These are phyloP conservation scores for Anabas testudineus DNA, from an alignment of 2,797 vertebrate species.

Conservation along the genomic window DNA sequence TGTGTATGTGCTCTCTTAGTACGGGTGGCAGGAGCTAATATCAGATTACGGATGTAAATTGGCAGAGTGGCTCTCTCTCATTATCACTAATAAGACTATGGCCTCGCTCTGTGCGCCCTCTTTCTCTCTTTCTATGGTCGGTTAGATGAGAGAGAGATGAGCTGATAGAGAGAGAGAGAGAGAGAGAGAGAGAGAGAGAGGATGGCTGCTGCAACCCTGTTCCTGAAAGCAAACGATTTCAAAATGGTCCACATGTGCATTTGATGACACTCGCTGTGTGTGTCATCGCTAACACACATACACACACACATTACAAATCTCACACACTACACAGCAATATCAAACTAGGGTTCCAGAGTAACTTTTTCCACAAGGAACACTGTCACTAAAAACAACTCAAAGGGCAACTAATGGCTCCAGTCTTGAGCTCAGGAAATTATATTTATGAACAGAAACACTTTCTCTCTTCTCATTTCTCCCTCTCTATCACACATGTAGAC, in stretches of 20 bases:
- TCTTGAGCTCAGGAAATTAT: not conserved
- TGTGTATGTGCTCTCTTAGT: conserved; percentile 53
- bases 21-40: conserved; percentile 82
- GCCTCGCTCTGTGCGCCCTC: conserved; percentile 67
- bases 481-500: not conserved
- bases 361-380: not conserved
- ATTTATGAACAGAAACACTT: conserved; percentile 1
- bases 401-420: not conserved
- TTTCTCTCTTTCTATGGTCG: conserved; percentile 37
- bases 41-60: conserved; percentile 87
- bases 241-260: conserved; percentile 47
- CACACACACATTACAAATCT: conserved; percentile 9
- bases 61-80: conserved; percentile 84
- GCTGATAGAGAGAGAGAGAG: conserved; percentile 16
- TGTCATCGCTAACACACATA: conserved; percentile 5
- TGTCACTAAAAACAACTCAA: conserved; percentile 13
- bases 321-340: not conserved
- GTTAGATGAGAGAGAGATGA: conserved; percentile 68
- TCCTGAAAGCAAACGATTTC: conserved; percentile 54
- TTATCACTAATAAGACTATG: conserved; percentile 86
- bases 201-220: conserved; percentile 23
- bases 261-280: conserved; percentile 26
- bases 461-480: not conserved
- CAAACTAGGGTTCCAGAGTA: not conserved
- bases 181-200: conserved; percentile 10